Conservation (phyloP, 2,113 vertebrate genomes). For the Mirounga angustirostris region DNA sequence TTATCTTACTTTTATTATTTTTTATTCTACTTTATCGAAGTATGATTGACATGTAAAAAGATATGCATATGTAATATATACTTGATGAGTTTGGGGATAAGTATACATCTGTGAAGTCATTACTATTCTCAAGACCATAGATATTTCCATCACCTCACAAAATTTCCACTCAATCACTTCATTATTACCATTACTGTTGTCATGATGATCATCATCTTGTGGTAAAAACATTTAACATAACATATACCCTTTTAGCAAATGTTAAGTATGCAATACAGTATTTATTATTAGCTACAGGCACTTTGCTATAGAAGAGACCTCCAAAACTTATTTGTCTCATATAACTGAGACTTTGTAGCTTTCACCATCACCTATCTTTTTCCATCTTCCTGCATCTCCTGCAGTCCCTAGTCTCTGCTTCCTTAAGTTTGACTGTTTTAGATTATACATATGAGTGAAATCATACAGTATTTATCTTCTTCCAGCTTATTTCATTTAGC, state of each 20-base stretch:
- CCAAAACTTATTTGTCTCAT: background rate
- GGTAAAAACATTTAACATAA: background rate
- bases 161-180: background rate
- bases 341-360: background rate
- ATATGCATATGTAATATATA: background rate
- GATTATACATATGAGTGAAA: background rate
- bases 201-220: background rate
- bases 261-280: background rate
- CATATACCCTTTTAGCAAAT: background rate
- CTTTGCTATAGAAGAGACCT: background rate
- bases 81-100: background rate
- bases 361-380: background rate
- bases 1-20: background rate
- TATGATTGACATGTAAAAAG: background rate
- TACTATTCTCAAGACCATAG: background rate
- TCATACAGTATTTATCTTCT: too few species aligned
- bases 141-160: background rate
- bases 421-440: background rate
- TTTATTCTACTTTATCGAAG: background rate
- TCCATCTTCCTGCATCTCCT: too few species aligned
- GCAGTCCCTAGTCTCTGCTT: background rate
- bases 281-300: background rate
- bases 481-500: background rate
- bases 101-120: background rate
- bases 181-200: background rate